Evolutionary conservation across 2,113 vertebrate species (phyloP), one percentile per base, ranked within the genome.

Genomic region (Synodontis membranacea): DNA sequence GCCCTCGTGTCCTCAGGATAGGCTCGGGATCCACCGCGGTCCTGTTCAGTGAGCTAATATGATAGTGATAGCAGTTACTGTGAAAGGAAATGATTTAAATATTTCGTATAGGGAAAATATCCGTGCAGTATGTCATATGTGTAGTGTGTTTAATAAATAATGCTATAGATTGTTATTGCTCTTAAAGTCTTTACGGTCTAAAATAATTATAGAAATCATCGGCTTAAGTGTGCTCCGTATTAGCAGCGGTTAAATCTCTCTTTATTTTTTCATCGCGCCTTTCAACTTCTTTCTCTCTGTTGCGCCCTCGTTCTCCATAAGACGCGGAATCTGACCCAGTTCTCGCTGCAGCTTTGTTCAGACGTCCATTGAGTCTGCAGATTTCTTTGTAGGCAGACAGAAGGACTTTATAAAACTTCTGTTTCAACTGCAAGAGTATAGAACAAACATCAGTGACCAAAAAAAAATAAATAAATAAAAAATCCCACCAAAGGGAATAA

Each of bases 371-470:
- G 60, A 82, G 66, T 74, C 70, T 56, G 56, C 66, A 68, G 44
- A 50, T 86, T 64, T 68, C 21, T 80, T 80, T 80, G 80, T 76
- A 76, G 56, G 56, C 70, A 87, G 84, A 86, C 74, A 88, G 70
- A 83, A 84, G 78, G 23, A 88, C 80, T 84, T 86, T 86, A 89
- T 89, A 52, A 90, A 89, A 91, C 54, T 85, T 90, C 80, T 46
- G 85, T 90, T 89, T 64, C 34, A 70, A 83, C 52, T 86, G 82
- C 74, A 80, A 86, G 81, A 83, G 60, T 60, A 86, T 80, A 86
- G 76, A 88, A 86, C 86, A 87, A 88, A 88, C 75, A 88, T 58
- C 48, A 25, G 28, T 79, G 52, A 89, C 76, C 84, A 70, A 88
- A 74, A 34, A 46, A 23, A 14, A n/a, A n/a, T n/a, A 31, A 3